phyloP scores from a whole-genome alignment of 2,888 invertebrate species.

The Loripinus fragilis region DNA sequence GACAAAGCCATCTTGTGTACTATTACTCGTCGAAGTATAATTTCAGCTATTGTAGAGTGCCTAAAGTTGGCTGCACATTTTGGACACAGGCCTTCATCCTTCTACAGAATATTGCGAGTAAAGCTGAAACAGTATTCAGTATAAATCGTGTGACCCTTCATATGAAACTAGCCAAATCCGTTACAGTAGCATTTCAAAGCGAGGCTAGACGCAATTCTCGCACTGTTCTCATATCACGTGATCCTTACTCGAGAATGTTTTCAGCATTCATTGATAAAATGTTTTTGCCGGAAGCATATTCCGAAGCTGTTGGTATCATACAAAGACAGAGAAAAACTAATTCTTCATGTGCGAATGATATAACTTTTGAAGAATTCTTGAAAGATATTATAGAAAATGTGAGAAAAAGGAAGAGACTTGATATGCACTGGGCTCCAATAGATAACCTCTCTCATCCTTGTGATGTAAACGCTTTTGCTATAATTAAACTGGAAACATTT shows the following conservation, averaged over 20 bases:
- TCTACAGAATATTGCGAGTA: background rate
- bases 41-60: conserved; percentile 44
- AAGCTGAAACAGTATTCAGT: background rate
- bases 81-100: conserved; percentile 33
- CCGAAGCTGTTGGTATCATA: background rate
- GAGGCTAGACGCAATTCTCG: background rate
- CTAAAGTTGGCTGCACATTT: conserved; percentile 39
- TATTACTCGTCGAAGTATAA: conserved; percentile 22
- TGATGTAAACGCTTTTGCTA: conserved; percentile 15
- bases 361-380: conserved; percentile 40
- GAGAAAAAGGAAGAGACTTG: background rate
- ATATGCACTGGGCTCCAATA: conserved; percentile 42
- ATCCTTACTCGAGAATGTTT: conserved; percentile 40
- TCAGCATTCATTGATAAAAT: conserved; percentile 44
- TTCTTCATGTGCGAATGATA: background rate
- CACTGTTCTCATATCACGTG: conserved; percentile 39
- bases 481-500: conserved; percentile 44
- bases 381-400: too few relatives aligned
- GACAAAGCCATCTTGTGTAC: background rate
- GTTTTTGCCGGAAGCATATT: background rate
- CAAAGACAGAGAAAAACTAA: background rate
- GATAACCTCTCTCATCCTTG: conserved; percentile 33
- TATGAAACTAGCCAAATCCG: background rate
- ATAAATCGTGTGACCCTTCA: conserved; percentile 17
- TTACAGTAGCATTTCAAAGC: background rate